phyloP scores from a whole-genome alignment of 1,140 invertebrate species.

The Drosophila repletoides region DNA sequence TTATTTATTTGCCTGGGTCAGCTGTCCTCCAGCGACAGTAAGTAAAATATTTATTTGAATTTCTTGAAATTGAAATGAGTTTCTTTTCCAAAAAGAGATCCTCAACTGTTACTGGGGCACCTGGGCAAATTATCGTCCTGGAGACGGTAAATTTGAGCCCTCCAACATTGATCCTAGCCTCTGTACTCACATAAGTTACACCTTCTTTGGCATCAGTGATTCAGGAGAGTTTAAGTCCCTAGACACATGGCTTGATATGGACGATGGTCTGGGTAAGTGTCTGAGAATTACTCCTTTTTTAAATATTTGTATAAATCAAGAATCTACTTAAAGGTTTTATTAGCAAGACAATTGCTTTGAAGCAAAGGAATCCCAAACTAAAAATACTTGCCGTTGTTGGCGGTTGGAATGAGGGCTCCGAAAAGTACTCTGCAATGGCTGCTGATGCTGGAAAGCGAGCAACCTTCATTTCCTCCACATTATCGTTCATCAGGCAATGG shows the following conservation, averaged over 20 bases:
- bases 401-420: conserved; percentile 88
- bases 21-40: conserved; percentile 41
- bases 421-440: conserved; percentile 85
- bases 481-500: conserved; percentile 83
- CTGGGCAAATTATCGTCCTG: conserved; percentile 85
- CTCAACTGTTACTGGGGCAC: conserved; percentile 87
- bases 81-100: conserved; percentile 83
- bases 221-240: conserved; percentile 82
- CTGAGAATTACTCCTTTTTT: not conserved
- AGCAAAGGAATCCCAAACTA: conserved; percentile 84
- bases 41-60: not conserved
- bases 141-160: conserved; percentile 84
- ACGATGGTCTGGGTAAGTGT: conserved; percentile 68
- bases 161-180: conserved; percentile 85
- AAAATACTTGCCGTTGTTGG: conserved; percentile 89
- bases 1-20: conserved; percentile 34
- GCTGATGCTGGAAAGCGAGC: conserved; percentile 75
- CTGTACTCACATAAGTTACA: conserved; percentile 88
- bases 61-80: not conserved
- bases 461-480: conserved; percentile 83
- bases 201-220: conserved; percentile 85
- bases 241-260: conserved; percentile 86
- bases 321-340: conserved; percentile 39
- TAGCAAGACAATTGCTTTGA: conserved; percentile 75
- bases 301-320: not conserved